phyloP scores from a whole-genome alignment of 1,140 invertebrate genomes.

The Aplysia californica region DNA sequence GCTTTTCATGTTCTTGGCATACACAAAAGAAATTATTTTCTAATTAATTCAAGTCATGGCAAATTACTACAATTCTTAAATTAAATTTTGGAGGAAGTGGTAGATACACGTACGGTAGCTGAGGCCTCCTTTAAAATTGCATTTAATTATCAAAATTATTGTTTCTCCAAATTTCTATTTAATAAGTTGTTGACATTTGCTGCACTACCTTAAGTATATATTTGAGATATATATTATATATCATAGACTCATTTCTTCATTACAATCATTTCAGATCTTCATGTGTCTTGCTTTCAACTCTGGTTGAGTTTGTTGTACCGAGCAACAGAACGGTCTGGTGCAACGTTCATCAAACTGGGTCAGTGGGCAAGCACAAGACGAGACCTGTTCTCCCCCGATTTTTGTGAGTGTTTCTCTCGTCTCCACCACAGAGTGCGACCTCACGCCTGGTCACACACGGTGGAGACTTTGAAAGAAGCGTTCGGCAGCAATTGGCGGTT shows the following conservation, averaged over 20 bases:
- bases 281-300: not conserved
- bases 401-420: constrained; percentile 66
- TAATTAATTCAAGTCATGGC: not conserved
- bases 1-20: no score
- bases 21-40: not conserved
- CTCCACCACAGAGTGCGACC: constrained; percentile 65
- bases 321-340: constrained; percentile 67
- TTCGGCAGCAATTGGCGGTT: constrained; percentile 44
- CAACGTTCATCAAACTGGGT: constrained; percentile 71
- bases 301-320: constrained; percentile 38
- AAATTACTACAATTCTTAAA: not conserved
- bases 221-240: not conserved
- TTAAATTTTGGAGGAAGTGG: no score
- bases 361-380: constrained; percentile 71
- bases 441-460: constrained; percentile 62
- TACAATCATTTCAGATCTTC: constrained; percentile 30
- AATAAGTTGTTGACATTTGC: not conserved
- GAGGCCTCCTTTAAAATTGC: no score
- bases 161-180: no score
- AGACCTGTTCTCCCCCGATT: constrained; percentile 68
- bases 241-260: not conserved
- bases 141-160: no score
- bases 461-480: constrained; percentile 22
- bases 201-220: not conserved
- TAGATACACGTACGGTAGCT: no score